Base-by-base conservation (phyloP, 2,113 vertebrate species). In the Erpornis zantholeuca region DNA sequence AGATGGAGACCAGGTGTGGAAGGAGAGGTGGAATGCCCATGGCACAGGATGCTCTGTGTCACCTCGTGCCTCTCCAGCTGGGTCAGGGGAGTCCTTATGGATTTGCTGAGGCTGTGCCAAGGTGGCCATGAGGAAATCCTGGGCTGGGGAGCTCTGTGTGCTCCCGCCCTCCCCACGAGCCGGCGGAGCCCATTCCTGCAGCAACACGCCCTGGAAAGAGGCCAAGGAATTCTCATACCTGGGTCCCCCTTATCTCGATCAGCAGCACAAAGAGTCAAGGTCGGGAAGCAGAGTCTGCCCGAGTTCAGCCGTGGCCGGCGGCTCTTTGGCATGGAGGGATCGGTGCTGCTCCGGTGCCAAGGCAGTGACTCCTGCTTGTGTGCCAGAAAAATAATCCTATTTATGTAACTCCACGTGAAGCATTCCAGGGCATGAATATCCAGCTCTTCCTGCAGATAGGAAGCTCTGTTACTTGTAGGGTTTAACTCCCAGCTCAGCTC, bases 221-320 rank as follows among this genome's bases (percentile, higher is more conserved):
- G 94, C 97, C 97, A 95, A 92, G 94, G 85, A 83, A 96, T 96
- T 96, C 90, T 94, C 88, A 54, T 96, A 96, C 86, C 92, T 96
- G 84, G 64, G 56, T 95, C 20, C 36, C 64, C 60, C 70, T 97
- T 96, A 94, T 92, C 94, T 96, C 3, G 0, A 77, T 66, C 65
- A 84, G 45, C 89, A 94, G 91, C 29, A 10, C 12, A 85, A 82
- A 82, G 95, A 91, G 95, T 88, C 95, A 86, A 68, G 94, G 94
- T 86, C 35, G 38, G 97, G 92, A 88, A 96, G 92, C 16, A 31
- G 81, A 94, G 95, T 36, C 76, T 94, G 94, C 77, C 0, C 12
- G 91, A 85, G 96, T 96, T 96, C 96, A 94, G 65, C 33, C 7
- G 17, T 94, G 86, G 80, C 92, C 88, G 11, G 94, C 49, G 66